Evolutionary conservation across 2,797 vertebrate genomes (phyloP).

Genomic region (Poeciliopsis presidionis): DNA sequence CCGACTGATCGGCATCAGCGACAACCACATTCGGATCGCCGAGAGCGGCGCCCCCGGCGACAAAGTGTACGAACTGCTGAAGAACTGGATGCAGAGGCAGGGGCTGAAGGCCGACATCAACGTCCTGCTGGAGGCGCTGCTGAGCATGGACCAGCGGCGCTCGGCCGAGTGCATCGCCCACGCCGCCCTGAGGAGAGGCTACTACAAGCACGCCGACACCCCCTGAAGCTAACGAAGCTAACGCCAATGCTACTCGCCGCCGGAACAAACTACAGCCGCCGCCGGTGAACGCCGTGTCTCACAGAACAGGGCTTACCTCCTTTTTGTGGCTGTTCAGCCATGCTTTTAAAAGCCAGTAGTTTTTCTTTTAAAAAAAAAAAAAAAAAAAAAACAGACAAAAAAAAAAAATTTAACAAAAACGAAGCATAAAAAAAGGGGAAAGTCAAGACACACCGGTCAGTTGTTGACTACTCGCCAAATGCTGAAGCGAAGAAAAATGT

Average conservation of each 20-base stretch:
- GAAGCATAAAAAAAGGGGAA: slow-evolving; percentile 49
- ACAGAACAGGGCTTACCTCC: slow-evolving; percentile 66
- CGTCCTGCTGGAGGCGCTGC: slow-evolving; percentile 74
- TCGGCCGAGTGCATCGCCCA: slow-evolving; percentile 81
- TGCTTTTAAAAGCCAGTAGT: slow-evolving; percentile 72
- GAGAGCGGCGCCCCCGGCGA: slow-evolving; percentile 71
- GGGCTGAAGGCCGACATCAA: slow-evolving; percentile 84
- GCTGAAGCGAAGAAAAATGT: slow-evolving; percentile 17
- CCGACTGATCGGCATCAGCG: slow-evolving; percentile 80
- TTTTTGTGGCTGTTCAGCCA: slow-evolving; percentile 51
- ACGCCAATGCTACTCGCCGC: slow-evolving; percentile 35
- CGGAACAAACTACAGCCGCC: slow-evolving; percentile 45
- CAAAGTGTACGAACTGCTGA: slow-evolving; percentile 85
- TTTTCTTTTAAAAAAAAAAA: slow-evolving; percentile 37
- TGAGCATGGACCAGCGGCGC: slow-evolving; percentile 82
- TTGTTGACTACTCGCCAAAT: slow-evolving; percentile 44
- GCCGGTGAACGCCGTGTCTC: slow-evolving; percentile 43
- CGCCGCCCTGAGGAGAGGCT: slow-evolving; percentile 72
- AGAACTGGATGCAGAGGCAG: slow-evolving; percentile 84
- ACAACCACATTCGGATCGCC: slow-evolving; percentile 81
- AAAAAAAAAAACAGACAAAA: slow-evolving; percentile 21
- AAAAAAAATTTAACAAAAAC: slow-evolving; percentile 5
- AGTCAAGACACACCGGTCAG: slow-evolving; percentile 35
- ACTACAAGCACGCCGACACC: slow-evolving; percentile 75
- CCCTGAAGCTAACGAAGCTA: slow-evolving; percentile 59